phyloP scores from a whole-genome alignment of 2,888 invertebrate species.

The Antheraea assamensis region DNA sequence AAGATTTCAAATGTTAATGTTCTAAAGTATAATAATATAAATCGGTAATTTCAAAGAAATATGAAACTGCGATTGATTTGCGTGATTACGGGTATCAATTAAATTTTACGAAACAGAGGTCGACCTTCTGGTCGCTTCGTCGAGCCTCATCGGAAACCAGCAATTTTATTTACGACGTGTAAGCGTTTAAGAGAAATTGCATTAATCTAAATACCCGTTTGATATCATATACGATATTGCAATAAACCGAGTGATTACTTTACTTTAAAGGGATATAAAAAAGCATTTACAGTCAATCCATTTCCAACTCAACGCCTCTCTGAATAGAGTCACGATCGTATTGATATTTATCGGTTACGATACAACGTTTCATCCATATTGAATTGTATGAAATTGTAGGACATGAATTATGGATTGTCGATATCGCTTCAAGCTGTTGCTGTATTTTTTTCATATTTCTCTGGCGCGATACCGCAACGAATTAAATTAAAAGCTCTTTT shows the following conservation, averaged over 20 bases:
- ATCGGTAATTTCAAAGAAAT: slow-evolving; percentile 12
- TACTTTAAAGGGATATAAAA: slow-evolving; percentile 48
- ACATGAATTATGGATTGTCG: slow-evolving; percentile 83
- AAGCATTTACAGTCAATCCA: slow-evolving; percentile 35
- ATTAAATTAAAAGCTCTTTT: slow-evolving; percentile 83
- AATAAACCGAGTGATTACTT: slow-evolving; percentile 66
- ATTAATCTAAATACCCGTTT: slow-evolving; percentile 82
- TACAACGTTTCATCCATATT: slow-evolving; percentile 50
- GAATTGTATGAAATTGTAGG: slow-evolving; percentile 80
- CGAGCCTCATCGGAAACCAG: slow-evolving; percentile 63
- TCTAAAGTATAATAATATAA: not conserved
- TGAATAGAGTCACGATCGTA: slow-evolving; percentile 57
- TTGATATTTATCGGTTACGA: slow-evolving; percentile 43
- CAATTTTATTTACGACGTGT: slow-evolving; percentile 82
- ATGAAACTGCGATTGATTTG: slow-evolving; percentile 24
- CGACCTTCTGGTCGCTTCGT: slow-evolving; percentile 57
- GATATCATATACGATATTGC: slow-evolving; percentile 80
- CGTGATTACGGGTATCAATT: slow-evolving; percentile 51
- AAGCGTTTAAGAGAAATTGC: slow-evolving; percentile 82
- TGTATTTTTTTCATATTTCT: slow-evolving; percentile 77
- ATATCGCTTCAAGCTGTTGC: slow-evolving; percentile 82
- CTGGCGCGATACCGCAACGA: slow-evolving; percentile 79
- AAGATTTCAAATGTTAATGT: not conserved
- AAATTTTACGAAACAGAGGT: slow-evolving; percentile 60
- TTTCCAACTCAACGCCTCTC: slow-evolving; percentile 43